Percentiles rank a stretch among this genome's conserved stretches.
phyloP scores from a whole-genome alignment of 2,113 vertebrate genomes.

The Fulica atra region DNA sequence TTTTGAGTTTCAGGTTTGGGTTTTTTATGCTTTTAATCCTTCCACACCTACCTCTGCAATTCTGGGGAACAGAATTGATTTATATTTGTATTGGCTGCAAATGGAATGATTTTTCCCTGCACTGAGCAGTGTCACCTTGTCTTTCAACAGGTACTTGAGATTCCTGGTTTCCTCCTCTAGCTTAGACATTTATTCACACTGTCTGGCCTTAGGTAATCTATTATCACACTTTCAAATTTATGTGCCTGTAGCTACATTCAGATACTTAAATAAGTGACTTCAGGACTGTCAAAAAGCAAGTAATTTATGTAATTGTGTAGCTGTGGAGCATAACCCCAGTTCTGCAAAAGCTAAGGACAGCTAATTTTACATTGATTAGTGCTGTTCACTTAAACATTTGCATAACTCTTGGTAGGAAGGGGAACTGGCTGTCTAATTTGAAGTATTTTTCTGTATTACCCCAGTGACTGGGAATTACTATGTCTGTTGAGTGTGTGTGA shows the following conservation, averaged over 20 bases:
- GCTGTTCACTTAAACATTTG: not conserved
- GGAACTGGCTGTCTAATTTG: not conserved
- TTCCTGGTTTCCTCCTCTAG: not conserved
- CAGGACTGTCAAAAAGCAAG: not conserved
- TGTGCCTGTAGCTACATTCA: not conserved
- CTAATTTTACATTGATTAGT: not conserved
- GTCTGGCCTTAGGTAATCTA: not conserved
- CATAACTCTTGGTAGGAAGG: not conserved
- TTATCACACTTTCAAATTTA: not conserved
- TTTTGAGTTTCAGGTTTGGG: not conserved
- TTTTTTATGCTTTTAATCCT: not conserved
- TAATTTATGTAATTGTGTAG: not conserved
- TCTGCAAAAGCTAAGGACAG: not conserved
- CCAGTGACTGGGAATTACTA: not conserved
- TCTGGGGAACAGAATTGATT: not conserved
- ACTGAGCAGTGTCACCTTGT: not conserved
- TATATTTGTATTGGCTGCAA: not conserved
- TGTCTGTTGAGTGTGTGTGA: not conserved
- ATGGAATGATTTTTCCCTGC: not conserved
- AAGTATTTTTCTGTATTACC: not conserved
- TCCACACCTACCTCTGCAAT: not conserved
- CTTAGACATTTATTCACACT: constrained; percentile 1
- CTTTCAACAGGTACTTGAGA: constrained; percentile 6
- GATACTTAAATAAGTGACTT: not conserved
- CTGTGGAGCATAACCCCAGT: not conserved